Conservation (phyloP, 2,888 invertebrate genomes). For the Lamproptera curius region DNA sequence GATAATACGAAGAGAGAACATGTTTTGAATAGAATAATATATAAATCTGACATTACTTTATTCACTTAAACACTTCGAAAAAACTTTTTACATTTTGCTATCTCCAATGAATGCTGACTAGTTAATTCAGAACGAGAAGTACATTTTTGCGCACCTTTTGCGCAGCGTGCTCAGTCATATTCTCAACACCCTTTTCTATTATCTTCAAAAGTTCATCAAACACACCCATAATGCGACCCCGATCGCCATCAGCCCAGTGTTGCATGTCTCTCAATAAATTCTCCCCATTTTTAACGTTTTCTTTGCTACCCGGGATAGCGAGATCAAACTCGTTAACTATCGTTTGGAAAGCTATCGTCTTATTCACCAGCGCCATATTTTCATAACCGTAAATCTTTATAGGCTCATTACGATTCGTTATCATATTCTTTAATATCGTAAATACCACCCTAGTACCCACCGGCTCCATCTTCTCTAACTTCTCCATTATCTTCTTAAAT, state of each 20-base stretch:
- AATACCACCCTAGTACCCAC: conserved; percentile 23
- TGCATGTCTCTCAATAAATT: not conserved
- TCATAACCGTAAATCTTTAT: conserved; percentile 22
- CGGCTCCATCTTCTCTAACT: conserved; percentile 23
- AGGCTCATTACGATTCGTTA: conserved; percentile 36
- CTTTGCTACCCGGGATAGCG: conserved; percentile 7
- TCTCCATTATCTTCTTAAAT: conserved; percentile 21
- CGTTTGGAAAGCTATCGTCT: conserved; percentile 38
- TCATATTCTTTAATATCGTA: conserved; percentile 29
- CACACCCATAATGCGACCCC: not conserved
- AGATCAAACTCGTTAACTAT: conserved; percentile 30
- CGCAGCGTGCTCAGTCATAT: conserved; percentile 7
- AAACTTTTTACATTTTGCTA: too few species aligned
- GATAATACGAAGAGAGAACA: too few species aligned
- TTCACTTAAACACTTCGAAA: too few species aligned
- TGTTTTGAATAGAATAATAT: too few species aligned
- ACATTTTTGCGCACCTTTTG: conserved; percentile 8
- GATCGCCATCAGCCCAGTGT: not conserved
- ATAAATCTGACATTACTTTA: too few species aligned
- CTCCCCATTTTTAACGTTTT: conserved; percentile 11
- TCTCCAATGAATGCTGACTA: too few species aligned
- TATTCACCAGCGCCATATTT: conserved; percentile 25
- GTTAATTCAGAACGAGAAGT: conserved; percentile 7
- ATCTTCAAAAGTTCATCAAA: conserved; percentile 1
- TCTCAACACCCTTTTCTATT: conserved; percentile 6